Conservation (phyloP, 2,113 vertebrate species). For the Nematolebias whitei region DNA sequence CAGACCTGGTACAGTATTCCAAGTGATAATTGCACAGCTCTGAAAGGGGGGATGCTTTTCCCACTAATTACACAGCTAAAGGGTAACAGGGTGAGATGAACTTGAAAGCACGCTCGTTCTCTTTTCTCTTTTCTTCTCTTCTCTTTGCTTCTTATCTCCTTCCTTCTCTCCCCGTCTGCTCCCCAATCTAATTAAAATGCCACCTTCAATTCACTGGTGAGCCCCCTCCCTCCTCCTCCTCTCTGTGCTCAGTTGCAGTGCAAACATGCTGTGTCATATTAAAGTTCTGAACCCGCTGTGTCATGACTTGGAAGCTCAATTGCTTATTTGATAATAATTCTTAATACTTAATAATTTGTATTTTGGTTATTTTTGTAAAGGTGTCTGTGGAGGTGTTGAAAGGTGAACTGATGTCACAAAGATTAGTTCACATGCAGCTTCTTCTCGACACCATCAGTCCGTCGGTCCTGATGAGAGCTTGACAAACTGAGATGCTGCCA, state of each 20-base stretch:
- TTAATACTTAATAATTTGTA: too few species aligned
- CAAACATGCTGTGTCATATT: constrained; percentile 71
- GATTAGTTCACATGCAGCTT: constrained; percentile 11
- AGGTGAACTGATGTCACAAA: constrained; percentile 4
- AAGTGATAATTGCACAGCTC: constrained; percentile 33
- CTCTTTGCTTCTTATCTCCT: constrained; percentile 43
- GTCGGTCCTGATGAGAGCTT: constrained; percentile 37
- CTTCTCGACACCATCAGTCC: constrained; percentile 5
- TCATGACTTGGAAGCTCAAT: constrained; percentile 64
- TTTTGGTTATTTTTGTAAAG: too few species aligned
- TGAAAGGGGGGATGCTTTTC: constrained; percentile 41
- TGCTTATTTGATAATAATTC: too few species aligned
- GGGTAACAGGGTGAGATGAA: constrained; percentile 43
- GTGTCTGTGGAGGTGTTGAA: constrained; percentile 1
- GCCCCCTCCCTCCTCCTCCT: constrained; percentile 39
- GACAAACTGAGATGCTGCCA: constrained; percentile 44
- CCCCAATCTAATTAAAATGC: constrained; percentile 74
- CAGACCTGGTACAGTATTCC: constrained; percentile 7
- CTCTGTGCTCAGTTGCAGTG: constrained; percentile 60
- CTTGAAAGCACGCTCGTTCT: constrained; percentile 43
- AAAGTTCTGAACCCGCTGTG: constrained; percentile 63
- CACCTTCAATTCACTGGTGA: constrained; percentile 66
- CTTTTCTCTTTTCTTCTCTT: constrained; percentile 15
- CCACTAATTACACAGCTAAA: constrained; percentile 45
- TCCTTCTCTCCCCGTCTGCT: constrained; percentile 44